Evolutionary conservation across 2,888 invertebrate species (phyloP).

Genomic region (Ariolimax columbianus): DNA sequence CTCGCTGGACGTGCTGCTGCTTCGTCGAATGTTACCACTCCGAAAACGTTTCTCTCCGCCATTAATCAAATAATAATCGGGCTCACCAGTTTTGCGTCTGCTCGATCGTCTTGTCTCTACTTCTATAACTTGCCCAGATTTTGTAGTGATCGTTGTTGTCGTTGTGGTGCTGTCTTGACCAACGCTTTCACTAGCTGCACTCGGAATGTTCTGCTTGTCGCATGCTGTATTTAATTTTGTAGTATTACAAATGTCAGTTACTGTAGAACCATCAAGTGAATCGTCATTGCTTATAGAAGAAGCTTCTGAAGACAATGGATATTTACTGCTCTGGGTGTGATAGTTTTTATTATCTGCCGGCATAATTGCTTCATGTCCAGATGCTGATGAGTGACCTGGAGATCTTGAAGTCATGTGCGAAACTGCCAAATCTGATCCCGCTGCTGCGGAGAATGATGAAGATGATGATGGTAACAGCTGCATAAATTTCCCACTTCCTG

Average conservation of each 20-base stretch:
- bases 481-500: not conserved
- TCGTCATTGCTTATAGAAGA: not conserved
- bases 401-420: not conserved
- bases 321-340: not conserved
- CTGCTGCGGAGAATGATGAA: not conserved
- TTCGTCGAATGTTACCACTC: not conserved
- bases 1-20: slow-evolving; percentile 24
- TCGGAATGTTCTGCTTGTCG: not conserved
- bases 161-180: slow-evolving; percentile 28
- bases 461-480: not conserved
- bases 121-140: slow-evolving; percentile 1
- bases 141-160: slow-evolving; percentile 28
- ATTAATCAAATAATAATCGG: slow-evolving; percentile 49
- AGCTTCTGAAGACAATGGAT: not conserved
- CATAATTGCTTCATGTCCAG: not conserved
- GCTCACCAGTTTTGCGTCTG: slow-evolving; percentile 36
- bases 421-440: not conserved
- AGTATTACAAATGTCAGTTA: not conserved
- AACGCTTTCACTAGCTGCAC: not conserved
- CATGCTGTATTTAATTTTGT: not conserved
- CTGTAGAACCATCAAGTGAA: not conserved
- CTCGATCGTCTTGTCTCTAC: slow-evolving; percentile 40
- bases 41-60: slow-evolving; percentile 41
- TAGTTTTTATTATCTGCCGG: not conserved
- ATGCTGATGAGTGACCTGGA: not conserved